A percentile compares a stretch with the other conserved stretches of the same genome.
Evolutionary conservation across 2,113 vertebrate genomes (phyloP).

Genomic region (Channa argus): DNA sequence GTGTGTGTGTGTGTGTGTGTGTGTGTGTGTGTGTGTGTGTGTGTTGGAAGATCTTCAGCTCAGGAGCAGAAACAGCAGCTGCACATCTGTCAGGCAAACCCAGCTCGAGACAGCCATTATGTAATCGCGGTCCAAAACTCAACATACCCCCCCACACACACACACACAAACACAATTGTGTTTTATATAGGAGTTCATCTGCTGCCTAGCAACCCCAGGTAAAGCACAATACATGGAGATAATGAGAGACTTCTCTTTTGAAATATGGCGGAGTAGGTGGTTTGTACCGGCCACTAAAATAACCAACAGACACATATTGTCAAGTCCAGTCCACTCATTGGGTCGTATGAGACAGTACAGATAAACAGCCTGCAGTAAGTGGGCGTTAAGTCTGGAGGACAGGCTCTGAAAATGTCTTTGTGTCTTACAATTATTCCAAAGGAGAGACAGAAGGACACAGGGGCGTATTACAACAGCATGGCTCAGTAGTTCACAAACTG

Average conservation of each 20-base stretch:
- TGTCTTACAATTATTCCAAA: no score
- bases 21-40: conserved; percentile 24
- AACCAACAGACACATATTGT: no score
- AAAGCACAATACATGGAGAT: conserved; percentile 46
- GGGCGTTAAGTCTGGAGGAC: no score
- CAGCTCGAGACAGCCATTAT: conserved; percentile 52
- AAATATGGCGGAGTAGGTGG: no score
- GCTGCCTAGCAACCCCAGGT: conserved; percentile 69
- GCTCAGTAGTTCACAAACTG: no score
- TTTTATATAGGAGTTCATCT: conserved; percentile 42
- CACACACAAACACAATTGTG: not conserved
- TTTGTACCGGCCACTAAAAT: no score
- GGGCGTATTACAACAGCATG: no score
- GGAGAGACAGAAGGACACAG: no score
- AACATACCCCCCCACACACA: not conserved
- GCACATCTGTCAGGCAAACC: conserved; percentile 26
- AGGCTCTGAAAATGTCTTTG: no score
- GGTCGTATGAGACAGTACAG: no score
- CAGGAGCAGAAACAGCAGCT: conserved; percentile 14
- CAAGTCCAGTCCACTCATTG: no score
- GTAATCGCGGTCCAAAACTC: conserved; percentile 23
- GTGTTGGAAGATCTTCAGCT: conserved; percentile 24
- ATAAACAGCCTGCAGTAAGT: no score
- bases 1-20: conserved; percentile 11
- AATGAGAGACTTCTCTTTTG: conserved; percentile 13